Evolutionary conservation across 2,797 vertebrate species (phyloP).

Genomic region (Pristis pectinata): DNA sequence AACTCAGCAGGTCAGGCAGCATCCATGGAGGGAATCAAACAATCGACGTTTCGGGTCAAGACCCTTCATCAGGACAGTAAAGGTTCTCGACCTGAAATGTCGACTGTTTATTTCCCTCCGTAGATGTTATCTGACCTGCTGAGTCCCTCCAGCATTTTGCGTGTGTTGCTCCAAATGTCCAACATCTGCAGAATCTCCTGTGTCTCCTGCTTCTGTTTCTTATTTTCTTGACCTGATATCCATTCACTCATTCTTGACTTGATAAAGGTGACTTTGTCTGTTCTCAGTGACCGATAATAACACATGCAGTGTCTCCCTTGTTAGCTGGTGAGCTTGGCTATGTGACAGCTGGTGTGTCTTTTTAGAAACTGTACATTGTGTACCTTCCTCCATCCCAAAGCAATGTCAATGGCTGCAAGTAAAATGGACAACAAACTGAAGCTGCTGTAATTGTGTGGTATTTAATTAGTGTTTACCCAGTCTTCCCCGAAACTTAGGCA

Average conservation of each 20-base stretch:
- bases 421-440: not conserved
- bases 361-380: not conserved
- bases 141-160: no score
- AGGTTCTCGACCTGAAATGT: no score
- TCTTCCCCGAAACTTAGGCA: slow-evolving; percentile 44
- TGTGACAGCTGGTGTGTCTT: not conserved
- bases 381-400: not conserved
- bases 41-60: no score
- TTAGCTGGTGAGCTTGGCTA: not conserved
- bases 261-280: not conserved
- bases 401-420: not conserved
- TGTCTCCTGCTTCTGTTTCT: no score
- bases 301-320: not conserved
- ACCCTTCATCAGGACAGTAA: no score
- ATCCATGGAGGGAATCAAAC: no score
- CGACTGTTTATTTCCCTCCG: no score
- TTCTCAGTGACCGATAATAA: not conserved
- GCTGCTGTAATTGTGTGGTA: not conserved
- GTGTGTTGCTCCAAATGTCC: no score
- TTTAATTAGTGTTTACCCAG: slow-evolving; percentile 38
- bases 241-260: not conserved
- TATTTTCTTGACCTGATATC: not conserved
- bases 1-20: no score
- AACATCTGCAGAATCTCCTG: no score
- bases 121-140: no score